phyloP scores from a whole-genome alignment of 2,888 invertebrate species.

The Brachycybe producta region DNA sequence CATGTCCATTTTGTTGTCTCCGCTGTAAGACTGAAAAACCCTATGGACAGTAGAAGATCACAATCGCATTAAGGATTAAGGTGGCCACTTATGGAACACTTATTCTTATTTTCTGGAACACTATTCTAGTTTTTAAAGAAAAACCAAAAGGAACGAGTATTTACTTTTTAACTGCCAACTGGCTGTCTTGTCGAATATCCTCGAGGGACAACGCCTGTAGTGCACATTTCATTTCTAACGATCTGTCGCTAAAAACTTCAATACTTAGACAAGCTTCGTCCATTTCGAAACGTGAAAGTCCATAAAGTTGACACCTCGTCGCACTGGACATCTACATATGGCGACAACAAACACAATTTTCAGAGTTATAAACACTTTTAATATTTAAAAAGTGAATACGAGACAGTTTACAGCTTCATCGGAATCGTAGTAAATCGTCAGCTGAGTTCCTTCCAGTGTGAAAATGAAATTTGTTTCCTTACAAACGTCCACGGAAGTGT shows the following conservation, averaged over 20 bases:
- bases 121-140: slow-evolving; percentile 2
- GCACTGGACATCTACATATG: slow-evolving; percentile 18
- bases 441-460: slow-evolving; percentile 53
- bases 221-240: slow-evolving; percentile 53
- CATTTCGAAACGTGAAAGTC: slow-evolving; percentile 53
- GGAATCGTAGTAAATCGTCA: slow-evolving; percentile 51
- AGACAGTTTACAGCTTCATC: slow-evolving; percentile 48
- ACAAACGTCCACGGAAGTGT: slow-evolving; percentile 50
- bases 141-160: background rate
- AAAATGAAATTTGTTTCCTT: slow-evolving; percentile 46
- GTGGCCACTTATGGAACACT: background rate
- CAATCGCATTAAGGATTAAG: background rate
- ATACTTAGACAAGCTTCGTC: slow-evolving; percentile 51
- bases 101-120: background rate
- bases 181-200: slow-evolving; percentile 56
- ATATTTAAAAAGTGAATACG: slow-evolving; percentile 9
- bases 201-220: slow-evolving; percentile 54
- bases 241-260: slow-evolving; percentile 53
- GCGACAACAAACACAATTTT: background rate
- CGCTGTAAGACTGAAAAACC: slow-evolving; percentile 29
- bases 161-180: slow-evolving; percentile 33
- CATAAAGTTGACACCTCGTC: slow-evolving; percentile 36
- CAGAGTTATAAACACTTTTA: background rate
- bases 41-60: slow-evolving; percentile 26
- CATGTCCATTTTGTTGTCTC: slow-evolving; percentile 24